A percentile compares a stretch with the other conserved stretches of the same genome.
Conservation (phyloP, 64 coral and sea anemone genomes). For the Pachyseris speciosa region DNA sequence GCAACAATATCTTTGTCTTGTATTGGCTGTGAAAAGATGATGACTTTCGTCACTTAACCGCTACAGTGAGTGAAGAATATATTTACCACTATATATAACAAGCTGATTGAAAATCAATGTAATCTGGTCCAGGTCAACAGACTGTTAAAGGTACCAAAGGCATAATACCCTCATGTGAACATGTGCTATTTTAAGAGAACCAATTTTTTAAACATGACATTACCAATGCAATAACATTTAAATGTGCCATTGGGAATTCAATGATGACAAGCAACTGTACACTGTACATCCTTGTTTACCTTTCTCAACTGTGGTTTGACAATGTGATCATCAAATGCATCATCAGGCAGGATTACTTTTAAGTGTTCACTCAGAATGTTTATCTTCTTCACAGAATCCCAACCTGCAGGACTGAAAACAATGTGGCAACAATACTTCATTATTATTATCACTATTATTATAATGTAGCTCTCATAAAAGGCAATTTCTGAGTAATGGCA, state of each 20-base stretch:
- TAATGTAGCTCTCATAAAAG: neutral
- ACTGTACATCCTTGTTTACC: conserved; percentile 36
- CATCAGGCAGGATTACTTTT: conserved; percentile 90
- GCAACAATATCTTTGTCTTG: conserved; percentile 94
- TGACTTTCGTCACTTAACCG: neutral
- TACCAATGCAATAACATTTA: no score
- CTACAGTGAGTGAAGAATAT: no score
- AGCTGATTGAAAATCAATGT: no score
- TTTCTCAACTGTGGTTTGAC: conserved; percentile 92
- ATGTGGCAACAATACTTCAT: neutral
- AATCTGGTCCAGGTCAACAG: no score
- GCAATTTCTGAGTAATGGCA: no score
- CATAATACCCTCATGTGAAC: no score
- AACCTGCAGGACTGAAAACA: conserved; percentile 84
- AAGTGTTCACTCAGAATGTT: conserved; percentile 94
- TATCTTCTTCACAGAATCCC: conserved; percentile 98
- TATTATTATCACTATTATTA: neutral
- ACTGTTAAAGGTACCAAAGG: no score
- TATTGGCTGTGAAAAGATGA: conserved; percentile 74
- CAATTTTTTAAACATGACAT: no score
- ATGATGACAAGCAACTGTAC: no score
- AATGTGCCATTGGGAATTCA: no score
- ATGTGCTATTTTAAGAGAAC: no score
- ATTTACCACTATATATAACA: no score
- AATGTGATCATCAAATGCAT: conserved; percentile 98